Percentiles rank a stretch among this genome's conserved stretches.
phyloP scores from a whole-genome alignment of 1,140 invertebrate genomes.

The Anastatus disparis region DNA sequence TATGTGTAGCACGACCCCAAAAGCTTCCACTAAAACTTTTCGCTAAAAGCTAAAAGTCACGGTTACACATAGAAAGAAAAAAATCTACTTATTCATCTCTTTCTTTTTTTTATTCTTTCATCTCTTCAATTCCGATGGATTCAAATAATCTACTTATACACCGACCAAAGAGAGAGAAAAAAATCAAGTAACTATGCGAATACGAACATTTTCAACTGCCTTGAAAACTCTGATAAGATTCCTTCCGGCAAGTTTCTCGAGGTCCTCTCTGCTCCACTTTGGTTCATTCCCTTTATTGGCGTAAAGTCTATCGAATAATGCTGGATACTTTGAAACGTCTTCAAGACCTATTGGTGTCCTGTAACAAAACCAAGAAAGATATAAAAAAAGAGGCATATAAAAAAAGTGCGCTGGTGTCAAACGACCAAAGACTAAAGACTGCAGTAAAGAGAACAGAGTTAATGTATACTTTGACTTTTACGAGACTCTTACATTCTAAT shows the following conservation, averaged over 20 bases:
- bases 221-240: slow-evolving; percentile 78
- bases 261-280: slow-evolving; percentile 73
- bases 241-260: slow-evolving; percentile 77
- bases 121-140: no score
- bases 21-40: neutral
- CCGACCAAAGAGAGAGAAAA: neutral
- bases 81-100: neutral
- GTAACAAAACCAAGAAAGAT: slow-evolving; percentile 42
- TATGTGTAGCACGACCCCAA: neutral
- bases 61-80: neutral
- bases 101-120: neutral
- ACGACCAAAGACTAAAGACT: no score
- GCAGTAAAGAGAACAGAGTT: no score
- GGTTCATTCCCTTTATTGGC: slow-evolving; percentile 57
- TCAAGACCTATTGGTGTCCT: slow-evolving; percentile 73
- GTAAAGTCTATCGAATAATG: slow-evolving; percentile 71
- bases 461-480: no score
- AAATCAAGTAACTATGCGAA: slow-evolving; percentile 13
- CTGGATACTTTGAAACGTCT: slow-evolving; percentile 77
- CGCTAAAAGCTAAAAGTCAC: neutral
- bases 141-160: neutral
- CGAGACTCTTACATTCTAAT: no score
- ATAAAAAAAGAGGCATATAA: neutral
- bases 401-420: no score
- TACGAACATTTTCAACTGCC: slow-evolving; percentile 73